Base-by-base conservation (phyloP, 2,113 vertebrate species). In the Pachypanchax playfairii region DNA sequence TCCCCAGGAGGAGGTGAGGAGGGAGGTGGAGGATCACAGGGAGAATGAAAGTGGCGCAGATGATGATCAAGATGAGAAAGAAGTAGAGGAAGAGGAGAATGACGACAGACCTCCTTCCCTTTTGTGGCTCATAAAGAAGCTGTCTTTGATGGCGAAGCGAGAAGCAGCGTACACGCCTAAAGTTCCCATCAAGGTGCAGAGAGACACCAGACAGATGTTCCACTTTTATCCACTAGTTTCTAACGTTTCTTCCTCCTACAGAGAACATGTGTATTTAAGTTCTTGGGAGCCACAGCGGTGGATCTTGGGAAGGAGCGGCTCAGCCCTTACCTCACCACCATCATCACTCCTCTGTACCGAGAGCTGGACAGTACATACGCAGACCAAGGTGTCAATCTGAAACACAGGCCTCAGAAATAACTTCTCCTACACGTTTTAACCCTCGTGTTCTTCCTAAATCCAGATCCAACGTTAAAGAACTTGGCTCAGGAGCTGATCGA, bases 331-430 rank as follows among this genome's bases (percentile, higher is more conserved):
- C 93, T 99, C 72, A 91, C 90, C 33, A 92, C 92, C 2, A 90
- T 99, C 81, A 91, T 98, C 43, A 74, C 90, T 0, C 96, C 97
- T 6, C 89, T 99, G 13, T 95, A 93, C 83, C 90, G 96, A 76
- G 97, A 99, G 77, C 93, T 99, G 85, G 94, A 96, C 91, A 99
- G 96, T 89, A 98, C 94, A 21, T 99, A 98, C 0, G 85, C 96
- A 12, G 96, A 97, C 13, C 96, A 98, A 93, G 94, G 97, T 98
- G 21, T 35, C 1, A 17, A 18, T 14, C 26, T 0, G 14, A 26
- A n/a, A 35, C 5, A 18, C 38, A n/a, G 7, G 5, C 6, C 6
- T 5, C 38, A 7, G 1, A 7, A 41, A 18, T n/a, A 42, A 42
- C 39, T 10, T n/a, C 10, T n/a, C n/a, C 10, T n/a, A 10, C 8